Evolutionary conservation across 2,888 invertebrate genomes (phyloP).

Genomic region (Keiferia lycopersicella): DNA sequence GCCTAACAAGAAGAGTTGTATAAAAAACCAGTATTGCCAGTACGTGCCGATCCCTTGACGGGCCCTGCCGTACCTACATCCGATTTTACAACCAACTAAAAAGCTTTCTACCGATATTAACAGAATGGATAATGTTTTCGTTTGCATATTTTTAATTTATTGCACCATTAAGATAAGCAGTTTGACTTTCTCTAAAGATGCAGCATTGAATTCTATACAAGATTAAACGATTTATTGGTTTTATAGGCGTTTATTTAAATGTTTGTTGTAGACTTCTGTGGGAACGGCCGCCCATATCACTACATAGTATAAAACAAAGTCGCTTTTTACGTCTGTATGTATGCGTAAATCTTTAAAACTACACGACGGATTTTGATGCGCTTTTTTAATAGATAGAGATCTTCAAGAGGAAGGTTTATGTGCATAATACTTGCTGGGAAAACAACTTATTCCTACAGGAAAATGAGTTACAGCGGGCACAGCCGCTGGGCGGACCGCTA

Average conservation of each 20-base stretch:
- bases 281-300: slow-evolving; percentile 49
- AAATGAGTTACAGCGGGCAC: too few species aligned
- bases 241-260: slow-evolving; percentile 54
- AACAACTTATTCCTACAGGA: too few species aligned
- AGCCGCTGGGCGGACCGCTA: too few species aligned
- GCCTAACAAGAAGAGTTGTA: too few species aligned
- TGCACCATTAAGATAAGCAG: slow-evolving; percentile 25
- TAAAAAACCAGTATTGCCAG: too few species aligned
- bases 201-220: slow-evolving; percentile 29
- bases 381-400: too few species aligned
- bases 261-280: slow-evolving; percentile 43
- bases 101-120: slow-evolving; percentile 4
- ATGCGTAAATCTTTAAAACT: too few species aligned
- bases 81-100: neutral
- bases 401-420: too few species aligned
- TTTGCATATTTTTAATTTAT: slow-evolving; percentile 30
- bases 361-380: too few species aligned
- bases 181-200: slow-evolving; percentile 22
- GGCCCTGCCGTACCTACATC: neutral
- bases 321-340: too few species aligned
- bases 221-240: slow-evolving; percentile 41
- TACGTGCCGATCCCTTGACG: neutral
- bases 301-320: too few species aligned
- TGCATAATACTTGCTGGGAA: too few species aligned
- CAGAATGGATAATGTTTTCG: slow-evolving; percentile 6